These are phyloP conservation scores for Virgularia gustaviana DNA, from an alignment of 92 coral and sea anemone genomes.

Conservation along the genomic window DNA sequence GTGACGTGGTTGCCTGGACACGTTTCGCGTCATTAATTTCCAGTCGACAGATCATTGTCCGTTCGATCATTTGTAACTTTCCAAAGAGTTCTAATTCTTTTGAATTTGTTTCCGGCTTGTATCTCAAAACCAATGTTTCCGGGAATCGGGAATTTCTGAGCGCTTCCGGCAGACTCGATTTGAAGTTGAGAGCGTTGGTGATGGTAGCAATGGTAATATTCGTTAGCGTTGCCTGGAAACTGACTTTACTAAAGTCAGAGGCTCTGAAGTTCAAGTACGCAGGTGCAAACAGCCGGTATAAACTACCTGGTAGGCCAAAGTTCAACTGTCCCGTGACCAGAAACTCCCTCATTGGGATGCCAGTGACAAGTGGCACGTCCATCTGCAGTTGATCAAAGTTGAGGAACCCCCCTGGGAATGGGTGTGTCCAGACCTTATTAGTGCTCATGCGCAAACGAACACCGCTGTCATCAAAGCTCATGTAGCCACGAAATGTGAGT, in stretches of 20 bases:
- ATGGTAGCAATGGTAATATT: slow-evolving; percentile 67
- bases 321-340: slow-evolving; percentile 60
- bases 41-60: slow-evolving; percentile 63
- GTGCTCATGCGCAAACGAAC: slow-evolving; percentile 80
- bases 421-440: slow-evolving; percentile 57
- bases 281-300: slow-evolving; percentile 56
- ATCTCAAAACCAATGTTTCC: slow-evolving; percentile 57
- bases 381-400: slow-evolving; percentile 65
- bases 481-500: slow-evolving; percentile 65
- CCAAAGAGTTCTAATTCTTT: slow-evolving; percentile 41
- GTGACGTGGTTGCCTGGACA: slow-evolving; percentile 55
- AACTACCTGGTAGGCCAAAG: slow-evolving; percentile 64
- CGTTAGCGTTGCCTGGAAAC: slow-evolving; percentile 64
- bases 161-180: slow-evolving; percentile 69
- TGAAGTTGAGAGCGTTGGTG: slow-evolving; percentile 64
- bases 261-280: slow-evolving; percentile 70
- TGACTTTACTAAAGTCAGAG: slow-evolving; percentile 59
- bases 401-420: slow-evolving; percentile 63
- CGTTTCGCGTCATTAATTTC: slow-evolving; percentile 57
- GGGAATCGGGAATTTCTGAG: slow-evolving; percentile 69
- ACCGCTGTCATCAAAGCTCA: slow-evolving; percentile 64
- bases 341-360: slow-evolving; percentile 70
- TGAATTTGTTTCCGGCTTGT: slow-evolving; percentile 5
- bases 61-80: slow-evolving; percentile 61
- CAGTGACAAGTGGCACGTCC: slow-evolving; percentile 64